Evolutionary conservation across 2,888 invertebrate genomes (phyloP).

Genomic region (Rhagophthalmus giganteus): DNA sequence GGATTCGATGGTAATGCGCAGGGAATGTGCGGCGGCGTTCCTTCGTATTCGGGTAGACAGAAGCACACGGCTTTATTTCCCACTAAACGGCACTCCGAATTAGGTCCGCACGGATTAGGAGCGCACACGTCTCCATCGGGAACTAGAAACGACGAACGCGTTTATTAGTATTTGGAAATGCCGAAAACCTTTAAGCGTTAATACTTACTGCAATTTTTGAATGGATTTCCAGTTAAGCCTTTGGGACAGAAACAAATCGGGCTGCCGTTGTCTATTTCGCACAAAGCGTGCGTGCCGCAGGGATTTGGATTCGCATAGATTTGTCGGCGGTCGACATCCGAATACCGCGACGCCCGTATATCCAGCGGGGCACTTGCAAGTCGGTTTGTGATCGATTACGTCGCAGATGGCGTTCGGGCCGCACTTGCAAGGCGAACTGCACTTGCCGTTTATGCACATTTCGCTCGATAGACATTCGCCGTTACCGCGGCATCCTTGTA

Average conservation of each 20-base stretch:
- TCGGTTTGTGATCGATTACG: conserved; percentile 75
- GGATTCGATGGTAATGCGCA: conserved; percentile 77
- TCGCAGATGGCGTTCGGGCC: conserved; percentile 81
- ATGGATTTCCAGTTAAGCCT: conserved; percentile 88
- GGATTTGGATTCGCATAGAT: conserved; percentile 84
- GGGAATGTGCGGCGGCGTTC: conserved; percentile 73
- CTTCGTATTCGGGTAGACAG: conserved; percentile 85
- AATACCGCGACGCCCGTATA: conserved; percentile 76
- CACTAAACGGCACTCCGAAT: conserved; percentile 80
- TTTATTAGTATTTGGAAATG: too few relatives aligned
- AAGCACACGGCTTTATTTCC: conserved; percentile 79
- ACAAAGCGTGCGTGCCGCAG: conserved; percentile 83
- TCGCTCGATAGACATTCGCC: conserved; percentile 73
- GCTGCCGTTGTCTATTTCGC: conserved; percentile 81
- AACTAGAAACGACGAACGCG: too few relatives aligned
- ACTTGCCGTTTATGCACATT: conserved; percentile 77
- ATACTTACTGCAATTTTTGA: conserved; percentile 87
- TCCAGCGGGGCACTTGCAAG: conserved; percentile 81
- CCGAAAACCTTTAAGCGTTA: too few relatives aligned
- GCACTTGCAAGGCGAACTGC: conserved; percentile 77
- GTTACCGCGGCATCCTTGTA: conserved; percentile 72
- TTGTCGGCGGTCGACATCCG: conserved; percentile 72
- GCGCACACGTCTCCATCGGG: conserved; percentile 84
- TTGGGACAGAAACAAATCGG: conserved; percentile 89
- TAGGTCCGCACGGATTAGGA: conserved; percentile 81